Evolutionary conservation across 2,888 invertebrate genomes (phyloP), one percentile per base, ranked within the genome.

Genomic region (Apoderus coryli): DNA sequence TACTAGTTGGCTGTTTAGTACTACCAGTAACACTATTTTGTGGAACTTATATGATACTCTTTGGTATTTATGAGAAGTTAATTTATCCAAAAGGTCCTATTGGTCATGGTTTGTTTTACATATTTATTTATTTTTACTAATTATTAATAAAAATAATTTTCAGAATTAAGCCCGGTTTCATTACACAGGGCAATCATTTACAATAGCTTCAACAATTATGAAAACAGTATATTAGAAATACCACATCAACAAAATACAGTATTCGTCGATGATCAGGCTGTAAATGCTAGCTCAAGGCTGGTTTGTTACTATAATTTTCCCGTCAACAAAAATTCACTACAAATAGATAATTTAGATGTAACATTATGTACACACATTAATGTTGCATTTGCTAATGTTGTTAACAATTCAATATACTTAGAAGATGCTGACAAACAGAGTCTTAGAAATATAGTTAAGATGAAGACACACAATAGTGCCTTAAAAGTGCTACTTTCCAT

Each of bases 321-420:
- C 3, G 16, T 25, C 25, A 39, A 34, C 19, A 25, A 14, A 14
- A 27, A 40, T 9, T 35, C 45, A 41, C 36, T 46, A 50, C 43
- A 53, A 51, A 43, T 44, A 40, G 32, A 45, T 46, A 31, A 51
- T 43, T 65, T 86, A 15, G 72, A 80, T 49, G 69, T 81, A 13
- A 55, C 67, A 44, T 60, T 88, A 33, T 89, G 88, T 53, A 82
- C 85, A 2, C 88, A 88, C 56, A 69, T 88, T 36, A 81, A 81
- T 52, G 59, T 84, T 33, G 86, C 77, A 24, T 78, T 81, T 60
- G 77, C 76, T 12, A 52, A 54, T 34, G 62, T 88, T 22, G 49
- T 53, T 3, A 69, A 81, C 45, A 69, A 68, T 40, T 59, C 65
- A 5, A 57, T 86, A 15, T 43, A 57, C 30, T 56, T 81, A 14